Base-by-base conservation (phyloP, 2,113 vertebrate species). In the Murina feae region DNA sequence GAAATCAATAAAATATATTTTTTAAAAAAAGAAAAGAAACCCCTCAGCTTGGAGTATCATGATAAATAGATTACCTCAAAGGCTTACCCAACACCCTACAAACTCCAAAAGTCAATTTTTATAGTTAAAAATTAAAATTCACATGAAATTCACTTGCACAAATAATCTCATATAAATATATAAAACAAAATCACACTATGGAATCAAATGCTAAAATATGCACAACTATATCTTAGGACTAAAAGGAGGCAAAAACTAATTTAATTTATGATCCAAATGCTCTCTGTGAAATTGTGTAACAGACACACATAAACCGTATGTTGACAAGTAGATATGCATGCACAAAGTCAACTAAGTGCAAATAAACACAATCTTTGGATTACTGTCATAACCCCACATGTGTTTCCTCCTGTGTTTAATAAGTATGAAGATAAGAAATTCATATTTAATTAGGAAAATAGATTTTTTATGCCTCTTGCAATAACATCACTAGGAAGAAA, bases 401-500 rank as follows among this genome's bases (percentile, higher is more conserved):
- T 63, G 69, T 32, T 91, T 96, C 51, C 16, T 76, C 37, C 9
- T 71, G 17, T 92, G 37, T 58, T 89, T 79, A 12, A 6, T 76
- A 85, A 95, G 65, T 39, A 51, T 14, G 60, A 96, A 95, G 63
- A 94, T n/a, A 88, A 25, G 95, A 25, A 9, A 4, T 53, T 90
- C 44, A 44, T 69, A 51, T 55, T 82, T 83, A 71, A 44, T 89
- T 71, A 53, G 37, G n/a, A 86, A 76, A 83, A 49, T 10, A 49
- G 63, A 60, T 30, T 39, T 39, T 89, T 53, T 55, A 81, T 81
- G 32, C n/a, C 30, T 86, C 71, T 69, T 60, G 37, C 25, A 86
- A 68, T 53, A 89, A 66, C 20, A 63, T 68, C 74, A 49, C 65
- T 81, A 87, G 23, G 85, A 30, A 90, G 35, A 55, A 86, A 75